Conservation (phyloP, 2,113 vertebrate genomes). For the Oreochromis tanganicae region DNA sequence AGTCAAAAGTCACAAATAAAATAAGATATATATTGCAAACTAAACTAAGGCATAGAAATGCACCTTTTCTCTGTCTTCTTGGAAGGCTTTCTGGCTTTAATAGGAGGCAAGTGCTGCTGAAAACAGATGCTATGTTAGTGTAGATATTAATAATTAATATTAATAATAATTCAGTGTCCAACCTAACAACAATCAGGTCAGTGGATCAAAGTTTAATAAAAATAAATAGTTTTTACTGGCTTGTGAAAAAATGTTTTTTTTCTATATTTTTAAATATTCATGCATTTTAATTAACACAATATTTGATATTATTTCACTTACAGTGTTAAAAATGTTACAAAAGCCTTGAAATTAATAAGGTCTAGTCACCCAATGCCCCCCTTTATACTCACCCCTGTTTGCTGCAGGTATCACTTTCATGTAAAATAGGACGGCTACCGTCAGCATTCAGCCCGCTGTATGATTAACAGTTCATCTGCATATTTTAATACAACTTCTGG, state of each 20-base stretch:
- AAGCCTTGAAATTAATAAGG: neutral
- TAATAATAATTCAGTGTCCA: neutral
- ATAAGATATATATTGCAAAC: neutral
- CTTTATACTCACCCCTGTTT: neutral
- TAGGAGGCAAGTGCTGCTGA: neutral
- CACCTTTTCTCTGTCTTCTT: neutral
- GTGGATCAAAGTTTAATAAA: neutral
- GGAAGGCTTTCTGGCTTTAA: neutral
- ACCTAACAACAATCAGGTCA: neutral
- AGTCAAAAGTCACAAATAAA: neutral
- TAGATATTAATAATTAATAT: neutral
- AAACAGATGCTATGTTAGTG: neutral
- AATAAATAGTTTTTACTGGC: neutral
- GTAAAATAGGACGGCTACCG: rapidly evolving
- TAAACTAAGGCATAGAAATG: neutral
- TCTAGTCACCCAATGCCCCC: neutral
- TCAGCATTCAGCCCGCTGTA: neutral
- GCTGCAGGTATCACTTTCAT: neutral
- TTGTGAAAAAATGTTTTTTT: neutral
- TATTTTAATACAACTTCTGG: neutral
- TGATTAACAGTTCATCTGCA: neutral
- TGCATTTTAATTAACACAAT: neutral
- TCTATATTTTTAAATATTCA: neutral
- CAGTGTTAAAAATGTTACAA: neutral
- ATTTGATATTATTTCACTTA: neutral